Evolutionary conservation across 2,888 invertebrate genomes (phyloP), one percentile per base, ranked within the genome.

Genomic region (Ectobius pallidus): DNA sequence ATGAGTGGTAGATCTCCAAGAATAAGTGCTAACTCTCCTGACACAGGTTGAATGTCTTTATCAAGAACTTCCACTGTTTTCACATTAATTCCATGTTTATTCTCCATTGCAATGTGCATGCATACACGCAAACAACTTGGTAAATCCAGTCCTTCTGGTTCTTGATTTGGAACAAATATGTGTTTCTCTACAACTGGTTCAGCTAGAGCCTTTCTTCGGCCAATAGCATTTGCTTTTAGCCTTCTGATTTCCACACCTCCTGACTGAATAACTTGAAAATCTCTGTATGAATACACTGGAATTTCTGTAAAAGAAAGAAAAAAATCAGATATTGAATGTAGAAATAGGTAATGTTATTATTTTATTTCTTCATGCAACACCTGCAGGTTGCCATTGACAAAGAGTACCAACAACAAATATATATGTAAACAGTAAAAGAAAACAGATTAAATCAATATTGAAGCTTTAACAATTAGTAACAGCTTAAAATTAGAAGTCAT

Each of bases 181-280:
- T 91, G 91, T 80, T 88, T 89, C 81, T 95, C 95, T 25, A 95
- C 82, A 0, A 93, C 89, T 1, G 95, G 94, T n/a, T 90, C 85
- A 14, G 90, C 90, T 32, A 91, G 87, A 20, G 89, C 89, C 74
- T 89, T 85, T 61, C 88, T 87, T 76, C 90, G 86, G 0, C 92
- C 87, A 49, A 95, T 93, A 0, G 91, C 87, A 72, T 90, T 92
- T 0, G 93, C 93, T 77, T 91, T 89, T 0, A 95, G 84, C 3
- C 94, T 94, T 69, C 89, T 87, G 6, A 95, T 84, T 83, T 92
- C 91, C 0, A 95, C 90, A 73, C 93, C 93, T 62, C 93, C 94
- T 71, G 91, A 88, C 76, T 89, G 87, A 75, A 85, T 81, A 0
- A 82, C 75, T 18, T 83, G 85, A 34, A 88, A 84, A 76, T 85